Evolutionary conservation across 2,888 invertebrate species (phyloP).

Genomic region (Nysson spinosus): DNA sequence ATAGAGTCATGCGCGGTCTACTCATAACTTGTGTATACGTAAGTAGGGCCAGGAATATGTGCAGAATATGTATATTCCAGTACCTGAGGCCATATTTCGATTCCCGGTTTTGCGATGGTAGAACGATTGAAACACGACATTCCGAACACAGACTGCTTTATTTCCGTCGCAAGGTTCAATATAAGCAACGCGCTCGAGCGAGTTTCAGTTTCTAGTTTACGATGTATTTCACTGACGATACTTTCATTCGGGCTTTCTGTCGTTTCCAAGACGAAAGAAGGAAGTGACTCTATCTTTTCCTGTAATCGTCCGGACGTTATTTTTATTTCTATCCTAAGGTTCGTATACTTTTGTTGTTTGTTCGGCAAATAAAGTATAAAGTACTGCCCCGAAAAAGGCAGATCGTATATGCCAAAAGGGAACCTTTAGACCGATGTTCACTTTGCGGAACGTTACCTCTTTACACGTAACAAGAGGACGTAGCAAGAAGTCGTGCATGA

Average conservation of each 20-base stretch:
- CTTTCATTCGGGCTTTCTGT: conserved; percentile 11
- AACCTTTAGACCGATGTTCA: conserved; percentile 25
- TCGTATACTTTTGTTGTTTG: no score
- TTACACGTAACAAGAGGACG: conserved; percentile 53
- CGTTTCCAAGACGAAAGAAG: neutral
- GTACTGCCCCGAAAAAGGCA: conserved; percentile 19
- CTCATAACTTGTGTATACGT: no score
- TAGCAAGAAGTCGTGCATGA: conserved; percentile 43
- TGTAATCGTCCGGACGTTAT: neutral
- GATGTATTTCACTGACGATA: conserved; percentile 26
- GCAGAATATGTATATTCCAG: conserved; percentile 29
- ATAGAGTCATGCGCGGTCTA: no score
- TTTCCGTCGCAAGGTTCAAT: conserved; percentile 48
- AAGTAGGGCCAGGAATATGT: neutral
- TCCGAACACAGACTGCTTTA: conserved; percentile 53
- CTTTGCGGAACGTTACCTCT: conserved; percentile 46
- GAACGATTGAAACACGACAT: conserved; percentile 66
- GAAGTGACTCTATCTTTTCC: conserved; percentile 17
- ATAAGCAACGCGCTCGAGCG: conserved; percentile 37
- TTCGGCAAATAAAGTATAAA: no score
- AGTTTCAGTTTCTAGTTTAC: conserved; percentile 21
- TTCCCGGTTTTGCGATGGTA: conserved; percentile 53
- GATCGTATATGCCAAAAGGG: conserved; percentile 45
- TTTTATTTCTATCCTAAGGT: no score
- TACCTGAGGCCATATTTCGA: conserved; percentile 47